Evolutionary conservation across 2,113 vertebrate genomes (phyloP).

Genomic region (Himantopus leucocephalus): DNA sequence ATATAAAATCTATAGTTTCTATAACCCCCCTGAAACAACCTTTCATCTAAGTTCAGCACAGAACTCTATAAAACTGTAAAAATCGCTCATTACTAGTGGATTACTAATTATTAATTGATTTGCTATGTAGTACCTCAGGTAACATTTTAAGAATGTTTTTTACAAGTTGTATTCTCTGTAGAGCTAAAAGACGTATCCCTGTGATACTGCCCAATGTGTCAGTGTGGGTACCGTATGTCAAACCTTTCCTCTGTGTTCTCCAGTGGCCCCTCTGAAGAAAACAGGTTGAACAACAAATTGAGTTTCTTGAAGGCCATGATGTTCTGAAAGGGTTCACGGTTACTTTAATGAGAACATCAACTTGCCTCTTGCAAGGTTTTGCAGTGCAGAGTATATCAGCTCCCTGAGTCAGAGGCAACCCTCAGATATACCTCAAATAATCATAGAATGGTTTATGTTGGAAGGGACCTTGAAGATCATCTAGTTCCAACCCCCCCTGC

Average conservation of each 20-base stretch:
- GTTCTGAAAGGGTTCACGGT: not conserved
- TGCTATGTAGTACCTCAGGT: not conserved
- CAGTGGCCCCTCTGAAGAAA: not conserved
- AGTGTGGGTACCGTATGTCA: accelerated
- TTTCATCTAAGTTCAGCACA: not conserved
- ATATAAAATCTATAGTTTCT: not conserved
- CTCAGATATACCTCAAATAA: not conserved
- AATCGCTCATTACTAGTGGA: not conserved
- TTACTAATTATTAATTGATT: not conserved
- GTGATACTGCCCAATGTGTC: accelerated
- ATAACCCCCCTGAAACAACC: not conserved
- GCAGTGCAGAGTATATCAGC: accelerated
- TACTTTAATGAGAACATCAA: not conserved
- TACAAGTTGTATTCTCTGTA: not conserved
- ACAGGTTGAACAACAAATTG: not conserved
- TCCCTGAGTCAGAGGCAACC: not conserved
- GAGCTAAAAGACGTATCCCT: not conserved
- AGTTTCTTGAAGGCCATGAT: not conserved
- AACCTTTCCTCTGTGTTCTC: accelerated
- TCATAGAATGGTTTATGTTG: too few species aligned
- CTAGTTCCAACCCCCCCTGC: too few species aligned
- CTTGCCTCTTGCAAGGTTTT: not conserved
- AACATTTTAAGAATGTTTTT: not conserved
- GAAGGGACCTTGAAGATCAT: too few species aligned
- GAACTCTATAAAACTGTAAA: not conserved